Evolutionary conservation across 2,888 invertebrate genomes (phyloP).

Genomic region (Dione juno): DNA sequence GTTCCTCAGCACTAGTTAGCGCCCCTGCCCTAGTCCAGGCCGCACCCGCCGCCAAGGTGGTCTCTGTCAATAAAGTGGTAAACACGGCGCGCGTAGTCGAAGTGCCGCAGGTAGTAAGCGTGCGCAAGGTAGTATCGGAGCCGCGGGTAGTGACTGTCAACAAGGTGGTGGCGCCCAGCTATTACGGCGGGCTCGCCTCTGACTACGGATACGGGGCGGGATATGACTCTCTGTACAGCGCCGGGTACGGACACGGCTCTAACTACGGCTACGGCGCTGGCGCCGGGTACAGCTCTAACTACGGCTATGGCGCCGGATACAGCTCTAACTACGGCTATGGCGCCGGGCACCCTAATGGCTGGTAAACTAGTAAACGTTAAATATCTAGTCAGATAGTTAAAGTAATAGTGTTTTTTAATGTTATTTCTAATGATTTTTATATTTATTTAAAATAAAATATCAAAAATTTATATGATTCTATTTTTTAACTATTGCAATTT

Average conservation of each 20-base stretch:
- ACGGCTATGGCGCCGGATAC: constrained; percentile 1
- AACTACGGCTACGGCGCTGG: constrained; percentile 2
- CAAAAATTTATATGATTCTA: no score
- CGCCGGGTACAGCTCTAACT: background rate
- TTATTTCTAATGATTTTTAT: background rate
- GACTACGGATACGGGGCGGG: constrained; percentile 43
- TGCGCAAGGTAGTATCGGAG: constrained; percentile 61
- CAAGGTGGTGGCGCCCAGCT: constrained; percentile 56
- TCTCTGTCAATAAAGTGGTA: constrained; percentile 60
- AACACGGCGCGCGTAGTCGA: constrained; percentile 54
- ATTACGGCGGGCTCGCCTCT: constrained; percentile 47
- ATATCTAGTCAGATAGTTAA: background rate
- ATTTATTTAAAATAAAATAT: constrained; percentile 16
- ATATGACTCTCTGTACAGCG: constrained; percentile 35
- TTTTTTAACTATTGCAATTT: no score
- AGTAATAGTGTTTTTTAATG: background rate
- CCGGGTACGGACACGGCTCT: constrained; percentile 26
- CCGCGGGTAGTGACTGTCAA: constrained; percentile 65
- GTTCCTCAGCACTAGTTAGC: background rate
- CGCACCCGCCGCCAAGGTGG: constrained; percentile 47
- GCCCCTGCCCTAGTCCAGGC: constrained; percentile 25
- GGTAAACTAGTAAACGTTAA: background rate
- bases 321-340: constrained; percentile 5
- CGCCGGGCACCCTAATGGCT: background rate
- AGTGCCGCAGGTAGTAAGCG: constrained; percentile 57